Conservation (phyloP, 2,113 vertebrate genomes). For the Nothoprocta perdicaria region DNA sequence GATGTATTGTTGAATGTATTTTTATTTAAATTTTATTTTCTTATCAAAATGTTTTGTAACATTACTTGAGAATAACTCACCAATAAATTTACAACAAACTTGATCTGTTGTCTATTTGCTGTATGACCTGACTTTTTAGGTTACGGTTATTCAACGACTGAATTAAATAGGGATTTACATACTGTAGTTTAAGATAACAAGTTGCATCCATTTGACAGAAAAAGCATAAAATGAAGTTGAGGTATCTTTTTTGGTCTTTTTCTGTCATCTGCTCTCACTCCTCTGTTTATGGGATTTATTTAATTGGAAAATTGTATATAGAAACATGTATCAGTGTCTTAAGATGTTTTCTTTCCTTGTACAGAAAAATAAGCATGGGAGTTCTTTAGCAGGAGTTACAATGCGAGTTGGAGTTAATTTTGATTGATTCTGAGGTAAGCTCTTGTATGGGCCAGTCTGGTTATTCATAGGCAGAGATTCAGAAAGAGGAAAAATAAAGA, state of each 20-base stretch:
- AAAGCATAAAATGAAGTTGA: background rate
- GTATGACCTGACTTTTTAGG: background rate
- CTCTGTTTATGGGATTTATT: background rate
- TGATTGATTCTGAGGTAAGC: background rate
- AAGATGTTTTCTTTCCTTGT: background rate
- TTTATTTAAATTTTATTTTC: constrained; percentile 88
- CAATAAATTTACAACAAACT: constrained; percentile 75
- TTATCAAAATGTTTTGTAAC: constrained; percentile 82
- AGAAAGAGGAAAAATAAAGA: background rate
- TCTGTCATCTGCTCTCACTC: background rate
- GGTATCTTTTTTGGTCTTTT: background rate
- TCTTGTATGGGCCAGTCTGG: background rate
- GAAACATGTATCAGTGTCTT: accelerated
- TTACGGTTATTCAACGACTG: background rate
- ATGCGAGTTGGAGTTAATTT: background rate
- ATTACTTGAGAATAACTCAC: constrained; percentile 75
- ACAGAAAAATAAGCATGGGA: background rate
- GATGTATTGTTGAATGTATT: constrained; percentile 80
- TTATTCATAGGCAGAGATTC: background rate
- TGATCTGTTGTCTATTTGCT: constrained; percentile 14
- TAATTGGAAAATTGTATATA: background rate
- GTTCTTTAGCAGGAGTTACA: background rate
- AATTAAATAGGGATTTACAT: background rate
- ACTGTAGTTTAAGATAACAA: background rate
- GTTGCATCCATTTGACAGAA: background rate